These are phyloP conservation scores for Nomada lathburiana DNA, from an alignment of 2,888 invertebrate species.

Conservation along the genomic window DNA sequence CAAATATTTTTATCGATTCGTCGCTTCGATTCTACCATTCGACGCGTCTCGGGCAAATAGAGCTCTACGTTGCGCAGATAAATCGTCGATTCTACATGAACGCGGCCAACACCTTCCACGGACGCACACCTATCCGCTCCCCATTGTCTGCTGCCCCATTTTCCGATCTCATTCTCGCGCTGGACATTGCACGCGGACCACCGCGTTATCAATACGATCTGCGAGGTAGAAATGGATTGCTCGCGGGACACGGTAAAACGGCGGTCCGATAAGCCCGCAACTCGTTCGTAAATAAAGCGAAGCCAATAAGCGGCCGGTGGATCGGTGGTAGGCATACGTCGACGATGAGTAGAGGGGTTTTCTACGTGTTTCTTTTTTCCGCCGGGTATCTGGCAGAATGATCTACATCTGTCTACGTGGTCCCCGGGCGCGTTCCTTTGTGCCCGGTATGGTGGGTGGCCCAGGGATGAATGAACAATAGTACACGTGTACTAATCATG, in stretches of 20 bases:
- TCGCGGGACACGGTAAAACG: constrained; percentile 7
- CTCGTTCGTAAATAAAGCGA: constrained; percentile 52
- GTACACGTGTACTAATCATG: constrained; percentile 80
- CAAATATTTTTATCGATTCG: too few species aligned
- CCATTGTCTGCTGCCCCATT: constrained; percentile 31
- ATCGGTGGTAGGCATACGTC: constrained; percentile 1
- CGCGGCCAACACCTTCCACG: background rate
- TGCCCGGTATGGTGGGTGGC: constrained; percentile 52
- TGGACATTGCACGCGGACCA: constrained; percentile 28
- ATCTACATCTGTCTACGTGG: constrained; percentile 51
- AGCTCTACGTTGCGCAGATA: background rate
- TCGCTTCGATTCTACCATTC: background rate
- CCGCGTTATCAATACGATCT: constrained; percentile 45
- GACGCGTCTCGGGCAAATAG: background rate
- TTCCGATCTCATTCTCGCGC: constrained; percentile 29
- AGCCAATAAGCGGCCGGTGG: constrained; percentile 20
- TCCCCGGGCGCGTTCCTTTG: constrained; percentile 49
- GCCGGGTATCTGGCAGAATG: constrained; percentile 37
- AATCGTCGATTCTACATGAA: constrained; percentile 13
- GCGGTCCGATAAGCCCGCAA: constrained; percentile 26
- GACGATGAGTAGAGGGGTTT: constrained; percentile 45
- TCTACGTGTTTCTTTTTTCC: constrained; percentile 24
- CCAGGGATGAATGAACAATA: constrained; percentile 73
- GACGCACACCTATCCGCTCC: background rate
- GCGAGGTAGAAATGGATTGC: constrained; percentile 42